phyloP scores from a whole-genome alignment of 2,113 vertebrate species.

The Microtus richardsoni region DNA sequence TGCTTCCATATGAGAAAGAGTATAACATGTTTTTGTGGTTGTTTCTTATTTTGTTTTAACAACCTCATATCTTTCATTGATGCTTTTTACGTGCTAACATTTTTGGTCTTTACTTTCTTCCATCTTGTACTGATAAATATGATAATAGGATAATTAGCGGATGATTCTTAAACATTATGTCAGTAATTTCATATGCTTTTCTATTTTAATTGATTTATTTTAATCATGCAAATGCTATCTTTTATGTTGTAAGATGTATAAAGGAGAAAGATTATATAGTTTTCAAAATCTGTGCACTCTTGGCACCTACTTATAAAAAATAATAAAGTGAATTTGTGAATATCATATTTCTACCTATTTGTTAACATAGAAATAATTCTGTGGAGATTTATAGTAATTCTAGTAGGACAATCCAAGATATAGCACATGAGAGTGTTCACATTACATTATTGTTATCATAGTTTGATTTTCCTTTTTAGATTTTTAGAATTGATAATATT shows the following conservation, averaged over 20 bases:
- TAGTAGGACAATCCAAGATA: background rate
- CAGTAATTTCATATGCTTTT: background rate
- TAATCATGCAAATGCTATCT: fast-evolving
- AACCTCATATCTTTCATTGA: background rate
- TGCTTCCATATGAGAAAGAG: background rate
- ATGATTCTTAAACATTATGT: background rate
- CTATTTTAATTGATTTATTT: background rate
- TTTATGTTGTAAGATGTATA: background rate
- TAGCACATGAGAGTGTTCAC: background rate
- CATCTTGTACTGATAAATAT: background rate
- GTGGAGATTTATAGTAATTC: background rate
- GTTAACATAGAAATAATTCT: background rate
- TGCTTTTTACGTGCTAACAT: background rate
- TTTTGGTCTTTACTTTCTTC: background rate
- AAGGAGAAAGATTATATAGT: background rate
- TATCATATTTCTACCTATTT: background rate
- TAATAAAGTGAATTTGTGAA: background rate
- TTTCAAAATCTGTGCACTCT: background rate
- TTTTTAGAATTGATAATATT: background rate
- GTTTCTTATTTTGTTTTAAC: no score
- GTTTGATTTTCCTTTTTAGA: background rate
- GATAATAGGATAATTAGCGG: background rate
- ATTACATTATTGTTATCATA: background rate
- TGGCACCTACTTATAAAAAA: background rate
- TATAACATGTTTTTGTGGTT: background rate